phyloP scores from a whole-genome alignment of 2,888 invertebrate species.

The Oasisia sp. region DNA sequence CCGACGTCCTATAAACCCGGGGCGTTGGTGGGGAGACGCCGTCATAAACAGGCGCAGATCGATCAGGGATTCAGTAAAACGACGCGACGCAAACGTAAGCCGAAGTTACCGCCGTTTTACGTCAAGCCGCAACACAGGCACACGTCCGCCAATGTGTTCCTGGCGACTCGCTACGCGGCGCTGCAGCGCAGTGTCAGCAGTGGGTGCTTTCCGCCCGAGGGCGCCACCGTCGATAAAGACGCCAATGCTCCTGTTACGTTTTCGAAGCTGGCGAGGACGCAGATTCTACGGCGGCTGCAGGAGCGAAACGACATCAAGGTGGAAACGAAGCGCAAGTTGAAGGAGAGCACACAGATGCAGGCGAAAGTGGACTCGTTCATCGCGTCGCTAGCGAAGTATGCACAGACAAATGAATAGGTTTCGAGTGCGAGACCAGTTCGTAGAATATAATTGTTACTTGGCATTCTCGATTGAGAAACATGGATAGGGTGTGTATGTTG shows the following conservation, averaged over 20 bases:
- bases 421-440: neutral
- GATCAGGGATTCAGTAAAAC: neutral
- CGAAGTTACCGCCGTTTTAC: neutral
- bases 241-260: neutral
- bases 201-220: neutral
- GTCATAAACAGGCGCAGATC: neutral
- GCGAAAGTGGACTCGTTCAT: constrained; percentile 3
- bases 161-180: neutral
- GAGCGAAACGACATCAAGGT: neutral
- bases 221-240: neutral
- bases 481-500: no score
- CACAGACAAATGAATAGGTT: neutral
- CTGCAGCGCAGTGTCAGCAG: constrained; percentile 8
- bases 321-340: neutral
- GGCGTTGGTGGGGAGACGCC: neutral
- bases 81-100: neutral
- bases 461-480: no score
- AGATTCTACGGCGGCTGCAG: neutral
- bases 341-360: neutral
- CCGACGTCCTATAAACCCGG: neutral
- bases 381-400: neutral
- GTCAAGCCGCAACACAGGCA: neutral
- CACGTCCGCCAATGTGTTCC: neutral
- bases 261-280: neutral
- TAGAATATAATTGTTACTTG: neutral